Conservation (phyloP, 2,888 invertebrate genomes). For the Noctua comes region DNA sequence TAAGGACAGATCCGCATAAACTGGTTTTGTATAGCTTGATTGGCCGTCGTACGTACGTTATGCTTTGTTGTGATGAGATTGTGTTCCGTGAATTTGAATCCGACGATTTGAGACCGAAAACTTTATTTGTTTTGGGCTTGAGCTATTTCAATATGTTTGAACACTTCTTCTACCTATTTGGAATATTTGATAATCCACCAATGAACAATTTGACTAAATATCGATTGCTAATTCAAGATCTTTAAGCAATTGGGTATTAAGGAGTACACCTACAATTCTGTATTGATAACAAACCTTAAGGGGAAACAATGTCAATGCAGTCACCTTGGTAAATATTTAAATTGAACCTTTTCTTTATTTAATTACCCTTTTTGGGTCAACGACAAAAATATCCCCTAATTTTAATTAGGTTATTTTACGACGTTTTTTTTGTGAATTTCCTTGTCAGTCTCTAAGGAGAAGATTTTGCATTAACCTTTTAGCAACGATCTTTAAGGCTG, state of each 20-base stretch:
- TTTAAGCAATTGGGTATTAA: conserved; percentile 24
- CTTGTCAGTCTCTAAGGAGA: neutral
- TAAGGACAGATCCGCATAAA: too few relatives aligned
- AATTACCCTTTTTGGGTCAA: conserved; percentile 44
- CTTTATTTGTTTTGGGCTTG: neutral
- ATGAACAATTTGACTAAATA: neutral
- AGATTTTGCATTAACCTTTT: conserved; percentile 15
- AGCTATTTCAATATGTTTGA: neutral
- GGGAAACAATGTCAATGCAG: conserved; percentile 60
- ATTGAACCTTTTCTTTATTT: conserved; percentile 54
- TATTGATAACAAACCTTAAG: conserved; percentile 44
- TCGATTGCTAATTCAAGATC: conserved; percentile 5
- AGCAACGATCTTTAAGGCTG: neutral
- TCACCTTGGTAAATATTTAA: conserved; percentile 56
- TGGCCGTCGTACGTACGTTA: neutral
- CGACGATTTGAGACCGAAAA: neutral
- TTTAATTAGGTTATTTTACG: conserved; percentile 48
- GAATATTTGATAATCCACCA: neutral
- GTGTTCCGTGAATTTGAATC: conserved; percentile 12
- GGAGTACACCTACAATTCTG: conserved; percentile 18
- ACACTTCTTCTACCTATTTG: neutral
- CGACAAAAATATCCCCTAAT: conserved; percentile 47
- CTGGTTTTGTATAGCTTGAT: too few relatives aligned
- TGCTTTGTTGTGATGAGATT: conserved; percentile 16
- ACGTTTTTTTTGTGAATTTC: conserved; percentile 13